phyloP scores from a whole-genome alignment of 2,797 vertebrate species.

The Hirundo rustica region DNA sequence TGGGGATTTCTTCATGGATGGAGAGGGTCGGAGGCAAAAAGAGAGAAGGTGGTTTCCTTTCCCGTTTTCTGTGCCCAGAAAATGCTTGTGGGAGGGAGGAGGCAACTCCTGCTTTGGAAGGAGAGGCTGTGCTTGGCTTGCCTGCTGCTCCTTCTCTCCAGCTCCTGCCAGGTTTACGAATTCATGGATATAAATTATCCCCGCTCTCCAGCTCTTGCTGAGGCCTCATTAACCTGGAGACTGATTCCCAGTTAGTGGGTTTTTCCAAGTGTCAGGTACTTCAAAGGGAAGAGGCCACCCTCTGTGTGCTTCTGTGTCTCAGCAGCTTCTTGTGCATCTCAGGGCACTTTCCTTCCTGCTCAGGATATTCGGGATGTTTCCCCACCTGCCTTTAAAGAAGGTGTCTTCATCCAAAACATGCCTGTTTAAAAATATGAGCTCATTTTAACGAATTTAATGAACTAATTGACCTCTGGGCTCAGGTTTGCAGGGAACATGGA shows the following conservation, averaged over 20 bases:
- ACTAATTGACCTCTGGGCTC: neutral
- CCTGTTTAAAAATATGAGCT: accelerated
- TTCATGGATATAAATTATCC: neutral
- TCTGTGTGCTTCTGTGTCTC: neutral
- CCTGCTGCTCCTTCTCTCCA: neutral
- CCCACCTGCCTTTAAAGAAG: neutral
- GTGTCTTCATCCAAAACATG: accelerated
- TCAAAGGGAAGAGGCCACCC: neutral
- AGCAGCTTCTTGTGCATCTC: neutral
- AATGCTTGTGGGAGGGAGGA: neutral
- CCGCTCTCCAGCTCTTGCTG: neutral
- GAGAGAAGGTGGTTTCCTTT: neutral
- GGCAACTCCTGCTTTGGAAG: neutral
- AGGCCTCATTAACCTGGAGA: neutral
- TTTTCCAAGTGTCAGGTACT: neutral
- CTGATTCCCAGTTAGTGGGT: neutral
- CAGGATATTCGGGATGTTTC: neutral
- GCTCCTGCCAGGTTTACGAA: neutral
- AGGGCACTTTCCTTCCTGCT: neutral
- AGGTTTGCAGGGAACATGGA: constrained; percentile 99
- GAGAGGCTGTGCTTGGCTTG: neutral
- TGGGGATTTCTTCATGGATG: neutral
- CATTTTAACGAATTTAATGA: neutral
- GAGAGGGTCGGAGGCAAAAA: neutral
- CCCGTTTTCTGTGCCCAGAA: neutral